phyloP scores from a whole-genome alignment of 2,888 invertebrate genomes.

The Tricholauxania praeusta region DNA sequence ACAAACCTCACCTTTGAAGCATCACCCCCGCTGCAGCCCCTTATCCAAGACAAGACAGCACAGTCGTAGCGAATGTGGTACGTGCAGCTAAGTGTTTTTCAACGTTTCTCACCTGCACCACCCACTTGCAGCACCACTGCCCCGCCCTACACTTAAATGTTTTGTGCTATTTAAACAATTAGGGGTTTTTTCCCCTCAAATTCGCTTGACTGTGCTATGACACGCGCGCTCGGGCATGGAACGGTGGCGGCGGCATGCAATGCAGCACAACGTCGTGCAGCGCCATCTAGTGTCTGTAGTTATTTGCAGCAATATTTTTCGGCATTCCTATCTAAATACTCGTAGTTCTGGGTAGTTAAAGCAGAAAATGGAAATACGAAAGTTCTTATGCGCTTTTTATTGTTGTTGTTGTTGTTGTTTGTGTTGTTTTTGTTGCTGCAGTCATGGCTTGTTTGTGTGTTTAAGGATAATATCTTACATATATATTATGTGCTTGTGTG shows the following conservation, averaged over 20 bases:
- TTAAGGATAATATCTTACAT: no score
- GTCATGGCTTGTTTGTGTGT: no score
- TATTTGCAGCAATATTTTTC: conserved; percentile 17
- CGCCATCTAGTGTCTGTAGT: conserved; percentile 9
- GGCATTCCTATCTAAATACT: not conserved
- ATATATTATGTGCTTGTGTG: no score
- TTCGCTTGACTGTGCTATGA: conserved; percentile 7
- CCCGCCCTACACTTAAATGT: conserved; percentile 23
- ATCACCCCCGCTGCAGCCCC: not conserved
- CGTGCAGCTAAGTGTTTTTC: conserved; percentile 15
- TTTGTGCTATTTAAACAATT: conserved; percentile 29
- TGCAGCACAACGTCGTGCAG: not conserved
- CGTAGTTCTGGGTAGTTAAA: not conserved
- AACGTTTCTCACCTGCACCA: no score
- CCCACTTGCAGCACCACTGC: no score
- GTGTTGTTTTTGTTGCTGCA: no score
- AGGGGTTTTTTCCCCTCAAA: conserved; percentile 18
- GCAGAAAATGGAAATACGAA: no score
- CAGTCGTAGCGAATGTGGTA: not conserved
- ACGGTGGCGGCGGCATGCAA: not conserved
- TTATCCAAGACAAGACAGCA: not conserved
- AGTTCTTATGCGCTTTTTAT: no score
- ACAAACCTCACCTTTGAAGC: not conserved
- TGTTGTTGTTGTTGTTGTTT: no score
- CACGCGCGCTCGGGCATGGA: not conserved